A percentile compares a stretch with the other conserved stretches of the same genome.
These are phyloP conservation scores for Tetramorium alpestre DNA, from an alignment of 1,140 invertebrate genomes.

Conservation along the genomic window DNA sequence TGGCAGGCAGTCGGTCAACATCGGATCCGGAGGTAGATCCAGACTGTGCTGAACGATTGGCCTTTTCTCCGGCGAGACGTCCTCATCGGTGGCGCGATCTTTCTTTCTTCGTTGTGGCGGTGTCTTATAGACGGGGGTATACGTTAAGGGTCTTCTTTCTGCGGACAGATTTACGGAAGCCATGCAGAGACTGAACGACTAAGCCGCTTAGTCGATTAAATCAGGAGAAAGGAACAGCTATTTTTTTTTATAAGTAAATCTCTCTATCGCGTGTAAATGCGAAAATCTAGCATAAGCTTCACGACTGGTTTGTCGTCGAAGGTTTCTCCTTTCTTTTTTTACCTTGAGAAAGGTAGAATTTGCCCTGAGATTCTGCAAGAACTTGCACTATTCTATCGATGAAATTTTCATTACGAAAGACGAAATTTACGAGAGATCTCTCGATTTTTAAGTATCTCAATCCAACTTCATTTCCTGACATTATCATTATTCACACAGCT, in stretches of 20 bases:
- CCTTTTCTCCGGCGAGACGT: slow-evolving; percentile 78
- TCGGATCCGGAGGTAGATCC: slow-evolving; percentile 74
- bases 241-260: slow-evolving; percentile 4
- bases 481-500: slow-evolving; percentile 46
- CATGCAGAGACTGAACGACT: slow-evolving; percentile 62
- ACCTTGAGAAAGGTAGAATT: background rate
- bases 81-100: slow-evolving; percentile 76
- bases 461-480: slow-evolving; percentile 24
- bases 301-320: background rate
- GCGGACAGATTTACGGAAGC: slow-evolving; percentile 78
- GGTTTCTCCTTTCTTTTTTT: background rate
- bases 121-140: slow-evolving; percentile 87
- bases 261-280: slow-evolving; percentile 5
- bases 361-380: background rate
- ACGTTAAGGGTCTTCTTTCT: slow-evolving; percentile 86
- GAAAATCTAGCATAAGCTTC: slow-evolving; percentile 3
- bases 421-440: slow-evolving; percentile 26
- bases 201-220: slow-evolving; percentile 77
- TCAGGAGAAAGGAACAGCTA: slow-evolving; percentile 37
- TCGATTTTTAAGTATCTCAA: slow-evolving; percentile 51
- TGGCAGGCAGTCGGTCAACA: slow-evolving; percentile 75
- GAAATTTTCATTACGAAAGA: slow-evolving; percentile 21
- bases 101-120: slow-evolving; percentile 86
- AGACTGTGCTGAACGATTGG: slow-evolving; percentile 77
- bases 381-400: background rate